Conservation (phyloP, 2,113 vertebrate genomes). For the Corythaixoides concolor region DNA sequence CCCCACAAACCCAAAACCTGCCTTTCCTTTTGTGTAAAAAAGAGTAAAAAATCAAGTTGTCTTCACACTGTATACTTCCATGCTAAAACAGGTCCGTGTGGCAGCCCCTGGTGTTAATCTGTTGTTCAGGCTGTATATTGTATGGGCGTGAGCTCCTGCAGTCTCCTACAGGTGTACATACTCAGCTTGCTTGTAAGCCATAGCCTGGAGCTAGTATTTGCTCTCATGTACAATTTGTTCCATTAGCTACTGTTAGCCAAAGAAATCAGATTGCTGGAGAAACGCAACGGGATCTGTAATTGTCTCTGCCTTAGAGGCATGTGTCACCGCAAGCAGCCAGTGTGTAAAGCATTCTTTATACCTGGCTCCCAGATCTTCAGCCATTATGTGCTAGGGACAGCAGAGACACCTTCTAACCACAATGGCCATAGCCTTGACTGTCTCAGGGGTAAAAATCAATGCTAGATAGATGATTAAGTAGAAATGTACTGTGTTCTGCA, state of each 20-base stretch:
- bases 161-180: background rate
- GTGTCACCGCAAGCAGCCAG: background rate
- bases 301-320: background rate
- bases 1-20: background rate
- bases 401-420: background rate
- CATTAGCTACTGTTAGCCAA: background rate
- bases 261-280: background rate
- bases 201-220: background rate
- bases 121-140: background rate
- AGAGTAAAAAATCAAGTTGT: background rate
- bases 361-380: background rate
- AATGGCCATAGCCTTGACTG: background rate
- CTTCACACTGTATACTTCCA: background rate
- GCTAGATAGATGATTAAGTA: background rate
- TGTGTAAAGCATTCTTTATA: background rate
- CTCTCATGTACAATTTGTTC: background rate
- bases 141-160: background rate
- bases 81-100: accelerated
- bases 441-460: background rate
- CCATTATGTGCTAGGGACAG: background rate
- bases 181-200: background rate
- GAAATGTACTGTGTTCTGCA: background rate
- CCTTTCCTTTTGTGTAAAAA: background rate
- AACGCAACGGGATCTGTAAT: background rate
- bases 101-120: background rate